Conservation (phyloP, 2,113 vertebrate species). For the Ammodytes dubius region DNA sequence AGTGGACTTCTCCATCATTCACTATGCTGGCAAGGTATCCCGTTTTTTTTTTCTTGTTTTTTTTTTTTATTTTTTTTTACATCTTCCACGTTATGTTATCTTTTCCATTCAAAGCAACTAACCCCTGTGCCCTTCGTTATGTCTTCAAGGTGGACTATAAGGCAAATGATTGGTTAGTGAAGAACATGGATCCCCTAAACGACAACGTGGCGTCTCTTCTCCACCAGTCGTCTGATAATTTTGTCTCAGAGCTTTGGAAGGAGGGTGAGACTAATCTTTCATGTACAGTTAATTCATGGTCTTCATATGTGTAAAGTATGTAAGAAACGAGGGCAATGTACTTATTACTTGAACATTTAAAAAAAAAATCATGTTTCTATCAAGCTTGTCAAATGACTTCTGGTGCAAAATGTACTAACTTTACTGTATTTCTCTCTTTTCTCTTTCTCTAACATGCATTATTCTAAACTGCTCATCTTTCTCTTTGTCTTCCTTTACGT, state of each 20-base stretch:
- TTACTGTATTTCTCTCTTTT: constrained; percentile 50
- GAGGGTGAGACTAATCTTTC: constrained; percentile 86
- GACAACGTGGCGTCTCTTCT: constrained; percentile 91
- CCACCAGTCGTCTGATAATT: constrained; percentile 91
- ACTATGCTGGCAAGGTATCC: constrained; percentile 92
- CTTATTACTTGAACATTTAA: not conserved
- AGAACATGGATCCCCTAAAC: constrained; percentile 95
- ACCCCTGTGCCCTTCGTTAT: not conserved
- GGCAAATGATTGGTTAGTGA: constrained; percentile 91
- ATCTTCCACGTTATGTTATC: not conserved
- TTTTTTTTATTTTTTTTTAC: not conserved
- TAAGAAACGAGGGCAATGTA: not conserved
- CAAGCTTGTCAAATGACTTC: not conserved
- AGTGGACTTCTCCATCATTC: constrained; percentile 91
- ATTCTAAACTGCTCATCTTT: constrained; percentile 20
- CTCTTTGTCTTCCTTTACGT: constrained; percentile 29
- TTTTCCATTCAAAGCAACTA: not conserved
- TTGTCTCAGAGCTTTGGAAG: constrained; percentile 93
- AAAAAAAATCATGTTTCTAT: not conserved
- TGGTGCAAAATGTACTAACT: constrained; percentile 53
- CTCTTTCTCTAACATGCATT: constrained; percentile 38
- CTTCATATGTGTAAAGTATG: not conserved
- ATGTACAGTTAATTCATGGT: not conserved
- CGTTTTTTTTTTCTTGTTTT: not conserved
- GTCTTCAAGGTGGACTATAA: constrained; percentile 91